phyloP scores from a whole-genome alignment of 2,888 invertebrate species.

The Galerucella nymphaeae region DNA sequence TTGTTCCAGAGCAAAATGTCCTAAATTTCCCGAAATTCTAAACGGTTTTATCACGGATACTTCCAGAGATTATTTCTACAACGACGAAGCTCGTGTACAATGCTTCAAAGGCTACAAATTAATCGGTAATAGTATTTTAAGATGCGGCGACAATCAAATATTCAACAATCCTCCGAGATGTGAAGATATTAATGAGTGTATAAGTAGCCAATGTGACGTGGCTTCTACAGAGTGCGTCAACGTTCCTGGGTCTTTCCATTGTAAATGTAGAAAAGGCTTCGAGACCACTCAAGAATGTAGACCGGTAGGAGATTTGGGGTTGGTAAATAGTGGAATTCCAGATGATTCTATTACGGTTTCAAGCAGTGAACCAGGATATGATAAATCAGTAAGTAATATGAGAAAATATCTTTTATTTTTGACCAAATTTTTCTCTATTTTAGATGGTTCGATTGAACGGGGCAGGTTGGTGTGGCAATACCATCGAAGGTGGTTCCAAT shows the following conservation, averaged over 20 bases:
- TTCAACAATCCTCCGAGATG: constrained; percentile 89
- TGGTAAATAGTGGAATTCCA: constrained; percentile 89
- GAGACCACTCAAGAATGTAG: constrained; percentile 88
- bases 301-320: constrained; percentile 89
- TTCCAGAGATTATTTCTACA: constrained; percentile 80
- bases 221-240: constrained; percentile 93
- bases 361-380: constrained; percentile 82
- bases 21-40: constrained; percentile 81
- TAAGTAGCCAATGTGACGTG: constrained; percentile 88
- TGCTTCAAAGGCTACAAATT: constrained; percentile 91
- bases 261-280: constrained; percentile 87
- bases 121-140: constrained; percentile 83
- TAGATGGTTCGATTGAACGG: constrained; percentile 87
- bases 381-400: constrained; percentile 74
- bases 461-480: constrained; percentile 91
- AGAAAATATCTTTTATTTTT: too few species aligned
- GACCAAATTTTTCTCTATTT: constrained; percentile 2
- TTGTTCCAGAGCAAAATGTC: constrained; percentile 81
- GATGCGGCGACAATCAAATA: constrained; percentile 85
- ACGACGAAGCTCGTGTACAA: constrained; percentile 91
- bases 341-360: constrained; percentile 91
- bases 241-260: constrained; percentile 88
- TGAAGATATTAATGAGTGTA: constrained; percentile 93
- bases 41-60: constrained; percentile 89
- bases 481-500: constrained; percentile 86